These are phyloP conservation scores for Netelia melanura DNA, from an alignment of 2,888 invertebrate species.

Conservation along the genomic window DNA sequence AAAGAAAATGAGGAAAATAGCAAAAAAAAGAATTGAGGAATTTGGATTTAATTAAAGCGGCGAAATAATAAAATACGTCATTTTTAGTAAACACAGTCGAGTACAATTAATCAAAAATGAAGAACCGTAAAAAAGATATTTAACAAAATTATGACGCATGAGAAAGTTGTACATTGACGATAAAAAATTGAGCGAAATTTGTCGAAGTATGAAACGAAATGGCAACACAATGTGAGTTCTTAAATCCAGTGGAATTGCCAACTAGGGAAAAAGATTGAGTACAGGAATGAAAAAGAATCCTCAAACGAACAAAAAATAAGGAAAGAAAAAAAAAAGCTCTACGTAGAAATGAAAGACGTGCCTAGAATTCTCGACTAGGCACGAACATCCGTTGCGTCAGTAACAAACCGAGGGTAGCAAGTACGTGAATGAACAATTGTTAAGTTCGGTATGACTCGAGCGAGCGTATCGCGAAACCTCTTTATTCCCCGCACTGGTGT, in stretches of 20 bases:
- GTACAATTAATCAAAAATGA: no score
- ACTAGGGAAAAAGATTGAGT: slow-evolving; percentile 20
- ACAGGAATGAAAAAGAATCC: slow-evolving; percentile 11
- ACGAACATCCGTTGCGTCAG: slow-evolving; percentile 48
- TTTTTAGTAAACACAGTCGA: background rate
- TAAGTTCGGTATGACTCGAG: slow-evolving; percentile 32
- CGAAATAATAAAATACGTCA: background rate
- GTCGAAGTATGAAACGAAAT: background rate
- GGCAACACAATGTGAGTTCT: slow-evolving; percentile 24
- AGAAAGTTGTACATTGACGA: no score
- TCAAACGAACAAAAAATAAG: slow-evolving; percentile 6
- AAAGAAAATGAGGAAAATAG: background rate
- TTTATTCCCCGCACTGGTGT: slow-evolving; percentile 23
- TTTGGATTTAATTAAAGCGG: no score
- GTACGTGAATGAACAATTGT: slow-evolving; percentile 27
- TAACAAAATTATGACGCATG: no score
- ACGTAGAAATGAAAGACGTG: slow-evolving; percentile 12
- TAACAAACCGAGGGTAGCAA: slow-evolving; percentile 26
- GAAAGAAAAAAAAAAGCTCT: background rate
- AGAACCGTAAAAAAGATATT: no score
- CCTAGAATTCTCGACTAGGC: slow-evolving; percentile 12
- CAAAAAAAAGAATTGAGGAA: background rate
- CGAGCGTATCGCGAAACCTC: slow-evolving; percentile 26
- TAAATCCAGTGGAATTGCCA: slow-evolving; percentile 23
- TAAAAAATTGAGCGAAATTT: no score